Conservation (phyloP, 1,140 invertebrate species). For the Anastrepha obliqua region DNA sequence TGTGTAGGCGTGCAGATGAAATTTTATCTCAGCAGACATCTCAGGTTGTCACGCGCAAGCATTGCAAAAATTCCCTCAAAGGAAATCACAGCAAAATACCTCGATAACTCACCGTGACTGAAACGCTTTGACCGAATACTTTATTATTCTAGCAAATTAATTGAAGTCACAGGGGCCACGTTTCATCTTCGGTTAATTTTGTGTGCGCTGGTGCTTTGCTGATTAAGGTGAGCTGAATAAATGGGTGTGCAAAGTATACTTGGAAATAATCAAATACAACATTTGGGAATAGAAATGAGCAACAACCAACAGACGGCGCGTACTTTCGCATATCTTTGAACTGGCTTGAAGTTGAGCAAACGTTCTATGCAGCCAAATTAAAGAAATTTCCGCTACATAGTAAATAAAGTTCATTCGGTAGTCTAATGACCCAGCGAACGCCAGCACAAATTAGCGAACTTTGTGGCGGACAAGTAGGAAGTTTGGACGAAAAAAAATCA, state of each 20-base stretch:
- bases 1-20: background rate
- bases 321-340: background rate
- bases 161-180: background rate
- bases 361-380: background rate
- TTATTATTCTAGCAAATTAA: slow-evolving; percentile 20
- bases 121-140: slow-evolving; percentile 2
- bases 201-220: background rate
- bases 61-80: background rate
- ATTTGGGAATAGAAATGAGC: background rate
- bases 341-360: background rate
- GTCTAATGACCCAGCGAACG: background rate
- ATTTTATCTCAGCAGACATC: background rate
- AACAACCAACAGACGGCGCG: background rate
- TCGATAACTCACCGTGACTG: slow-evolving; percentile 31
- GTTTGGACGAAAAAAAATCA: background rate
- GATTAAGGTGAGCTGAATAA: background rate
- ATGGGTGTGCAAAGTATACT: background rate
- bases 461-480: background rate
- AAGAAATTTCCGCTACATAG: background rate
- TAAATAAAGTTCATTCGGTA: background rate
- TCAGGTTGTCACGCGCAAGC: slow-evolving; percentile 4
- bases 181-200: slow-evolving; percentile 1
- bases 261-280: background rate
- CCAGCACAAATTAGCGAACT: background rate
- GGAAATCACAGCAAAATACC: background rate